Evolutionary conservation across 2,888 invertebrate genomes (phyloP).

Genomic region (Aplocera efformata): DNA sequence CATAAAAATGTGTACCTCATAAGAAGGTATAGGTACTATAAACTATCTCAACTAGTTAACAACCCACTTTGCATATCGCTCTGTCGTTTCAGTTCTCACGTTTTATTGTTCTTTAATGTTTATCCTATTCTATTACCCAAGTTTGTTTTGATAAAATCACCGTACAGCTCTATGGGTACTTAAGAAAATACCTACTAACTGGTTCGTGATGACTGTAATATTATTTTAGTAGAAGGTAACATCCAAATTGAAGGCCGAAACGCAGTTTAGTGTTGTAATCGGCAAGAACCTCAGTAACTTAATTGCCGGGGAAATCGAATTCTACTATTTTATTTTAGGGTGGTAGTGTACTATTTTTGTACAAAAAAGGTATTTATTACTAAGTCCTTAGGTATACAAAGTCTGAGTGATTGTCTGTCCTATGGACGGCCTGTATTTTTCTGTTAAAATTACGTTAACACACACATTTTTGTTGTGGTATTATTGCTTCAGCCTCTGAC

Average conservation of each 20-base stretch:
- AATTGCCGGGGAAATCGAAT: no score
- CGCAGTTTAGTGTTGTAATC: no score
- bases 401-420: no score
- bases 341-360: no score
- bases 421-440: no score
- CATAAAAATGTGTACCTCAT: conserved; percentile 30
- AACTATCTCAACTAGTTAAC: conserved; percentile 40
- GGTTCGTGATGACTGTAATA: conserved; percentile 1
- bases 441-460: no score
- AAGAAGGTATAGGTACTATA: conserved; percentile 16
- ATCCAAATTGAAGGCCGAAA: neutral
- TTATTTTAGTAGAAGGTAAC: neutral
- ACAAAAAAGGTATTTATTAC: no score
- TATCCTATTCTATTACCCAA: conserved; percentile 24
- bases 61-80: conserved; percentile 44
- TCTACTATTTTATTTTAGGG: no score
- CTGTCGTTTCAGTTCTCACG: conserved; percentile 38
- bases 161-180: conserved; percentile 5
- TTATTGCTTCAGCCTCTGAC: no score
- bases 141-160: conserved; percentile 18
- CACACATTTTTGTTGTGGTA: no score
- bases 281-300: no score
- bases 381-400: no score
- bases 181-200: conserved; percentile 11
- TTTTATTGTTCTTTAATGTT: conserved; percentile 37